Base-by-base conservation (phyloP, 1,140 invertebrate genomes). In the Formica exsecta region DNA sequence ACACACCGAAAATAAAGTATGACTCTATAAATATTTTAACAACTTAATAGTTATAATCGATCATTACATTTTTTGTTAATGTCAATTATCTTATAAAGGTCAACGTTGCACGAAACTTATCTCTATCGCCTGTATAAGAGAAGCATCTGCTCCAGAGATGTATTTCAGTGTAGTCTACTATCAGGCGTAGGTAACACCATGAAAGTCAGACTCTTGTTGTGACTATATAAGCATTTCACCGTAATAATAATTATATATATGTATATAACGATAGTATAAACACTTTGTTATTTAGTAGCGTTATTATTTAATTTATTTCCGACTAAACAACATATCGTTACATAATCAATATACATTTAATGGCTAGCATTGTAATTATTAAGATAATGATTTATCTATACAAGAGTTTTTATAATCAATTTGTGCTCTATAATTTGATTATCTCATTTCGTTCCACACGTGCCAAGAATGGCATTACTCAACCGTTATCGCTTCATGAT, bases 111-210 rank as follows among this genome's bases (percentile, higher is more conserved):
- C 48, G 8, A 22, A 71, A n/a, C 9, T 19, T 19, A 13, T 36
- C 41, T 29, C 19, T 3, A 38, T 51, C 81, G 64, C 88, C 83
- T 85, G 54, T n/a, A 5, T 9, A 5, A 54, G 74, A 68, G 70
- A 66, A 81, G 41, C 32, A 38, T 38, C 11, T 19, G 36, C 19
- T 77, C 76, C 92, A 79, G 77, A 62, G 86, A 75, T 86, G 91
- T 85, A 65, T 75, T 61, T 61, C 85, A 85, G 87, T 85, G 81
- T 44, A 88, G 73, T 89, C 91, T 87, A 90, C 54, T 80, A 91
- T 84, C 89, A 90, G 91, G 92, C 89, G 92, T 90, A 16, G n/a
- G 16, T 44, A 36, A 13, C 32, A 29, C 41, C 51, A n/a, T 16
- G 2, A 29, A 16, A 38, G 3, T 32, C 32, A 32, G 36, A 7